Conservation (phyloP, 2,888 invertebrate genomes). For the Ommatoiulus sabulosus region DNA sequence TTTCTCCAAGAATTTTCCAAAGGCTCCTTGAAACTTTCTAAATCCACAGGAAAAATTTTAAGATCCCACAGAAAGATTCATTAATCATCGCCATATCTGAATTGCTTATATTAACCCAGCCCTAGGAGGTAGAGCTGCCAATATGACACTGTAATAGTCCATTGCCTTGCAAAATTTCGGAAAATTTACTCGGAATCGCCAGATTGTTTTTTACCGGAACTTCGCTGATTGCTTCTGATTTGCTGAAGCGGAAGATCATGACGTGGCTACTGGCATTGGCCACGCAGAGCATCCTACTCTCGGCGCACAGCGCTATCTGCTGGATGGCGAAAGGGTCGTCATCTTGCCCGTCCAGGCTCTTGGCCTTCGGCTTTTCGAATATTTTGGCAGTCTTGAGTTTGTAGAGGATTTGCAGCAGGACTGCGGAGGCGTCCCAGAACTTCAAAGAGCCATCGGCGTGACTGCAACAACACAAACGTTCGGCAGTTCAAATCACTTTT, state of each 20-base stretch:
- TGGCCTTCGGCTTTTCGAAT: conserved; percentile 77
- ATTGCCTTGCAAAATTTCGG: too few species aligned
- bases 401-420: conserved; percentile 94
- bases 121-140: too few species aligned
- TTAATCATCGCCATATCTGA: too few species aligned
- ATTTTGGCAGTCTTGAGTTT: conserved; percentile 97
- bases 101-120: too few species aligned
- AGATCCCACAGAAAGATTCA: too few species aligned
- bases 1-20: too few species aligned
- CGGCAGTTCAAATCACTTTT: too few species aligned
- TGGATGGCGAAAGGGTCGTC: conserved; percentile 93
- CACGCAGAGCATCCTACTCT: conserved; percentile 88
- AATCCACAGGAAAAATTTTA: too few species aligned
- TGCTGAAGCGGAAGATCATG: conserved; percentile 94
- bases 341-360: conserved; percentile 69
- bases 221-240: conserved; percentile 86
- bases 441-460: conserved; percentile 98
- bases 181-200: too few species aligned
- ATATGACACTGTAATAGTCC: too few species aligned
- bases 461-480: conserved; percentile 71
- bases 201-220: conserved; percentile 74
- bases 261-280: conserved; percentile 95
- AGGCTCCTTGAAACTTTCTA: too few species aligned
- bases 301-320: conserved; percentile 90
- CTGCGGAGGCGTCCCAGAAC: conserved; percentile 99